These are phyloP conservation scores for Fopius arisanus DNA, from an alignment of 1,140 invertebrate species.

Conservation along the genomic window DNA sequence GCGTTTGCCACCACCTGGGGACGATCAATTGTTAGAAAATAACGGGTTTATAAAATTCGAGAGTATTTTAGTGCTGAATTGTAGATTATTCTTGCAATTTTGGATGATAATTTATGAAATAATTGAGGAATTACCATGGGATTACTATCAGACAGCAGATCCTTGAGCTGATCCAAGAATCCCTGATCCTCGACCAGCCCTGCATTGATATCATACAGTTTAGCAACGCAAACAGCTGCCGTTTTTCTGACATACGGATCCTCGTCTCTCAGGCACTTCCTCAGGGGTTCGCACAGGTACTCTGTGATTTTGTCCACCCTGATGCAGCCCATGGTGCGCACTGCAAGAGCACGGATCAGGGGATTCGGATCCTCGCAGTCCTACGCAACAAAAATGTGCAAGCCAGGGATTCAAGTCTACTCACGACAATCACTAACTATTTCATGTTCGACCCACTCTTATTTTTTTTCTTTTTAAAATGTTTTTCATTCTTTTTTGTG, in stretches of 20 bases:
- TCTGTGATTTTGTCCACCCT: constrained; percentile 99
- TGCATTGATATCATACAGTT: constrained; percentile 98
- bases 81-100: no score
- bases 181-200: constrained; percentile 98
- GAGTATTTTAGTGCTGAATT: no score
- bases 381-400: constrained; percentile 70
- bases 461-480: constrained; percentile 24
- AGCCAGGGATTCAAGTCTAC: constrained; percentile 67
- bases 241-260: constrained; percentile 99
- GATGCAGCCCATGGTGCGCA: constrained; percentile 99
- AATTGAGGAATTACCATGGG: constrained; percentile 84
- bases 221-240: constrained; percentile 98
- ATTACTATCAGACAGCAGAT: constrained; percentile 97
- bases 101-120: no score
- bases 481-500: constrained; percentile 26
- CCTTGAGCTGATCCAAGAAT: constrained; percentile 96
- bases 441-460: constrained; percentile 57
- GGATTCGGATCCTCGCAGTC: constrained; percentile 99
- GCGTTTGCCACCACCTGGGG: constrained; percentile 95
- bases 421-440: constrained; percentile 60
- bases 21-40: constrained; percentile 17
- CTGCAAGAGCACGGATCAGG: constrained; percentile 96
- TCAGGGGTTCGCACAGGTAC: constrained; percentile 97
- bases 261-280: constrained; percentile 98
- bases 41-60: no score